These are phyloP conservation scores for Cynaeus angustus DNA, from an alignment of 2,888 invertebrate genomes.

Conservation along the genomic window DNA sequence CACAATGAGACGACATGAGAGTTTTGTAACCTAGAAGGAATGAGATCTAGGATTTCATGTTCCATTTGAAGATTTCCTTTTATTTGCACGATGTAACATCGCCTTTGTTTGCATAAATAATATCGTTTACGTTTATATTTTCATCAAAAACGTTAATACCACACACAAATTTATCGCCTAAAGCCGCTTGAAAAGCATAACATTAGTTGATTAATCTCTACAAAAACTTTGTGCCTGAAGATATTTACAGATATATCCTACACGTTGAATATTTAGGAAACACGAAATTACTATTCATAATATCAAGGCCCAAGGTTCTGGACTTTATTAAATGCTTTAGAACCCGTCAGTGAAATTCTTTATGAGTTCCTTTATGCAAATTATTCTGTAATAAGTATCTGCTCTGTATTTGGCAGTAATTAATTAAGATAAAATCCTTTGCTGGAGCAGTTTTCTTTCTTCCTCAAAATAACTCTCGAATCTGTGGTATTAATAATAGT, in stretches of 20 bases:
- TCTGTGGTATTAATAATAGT: slow-evolving; percentile 10
- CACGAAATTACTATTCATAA: slow-evolving; percentile 30
- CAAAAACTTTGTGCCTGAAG: slow-evolving; percentile 35
- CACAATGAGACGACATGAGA: slow-evolving; percentile 19
- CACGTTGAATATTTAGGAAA: slow-evolving; percentile 32
- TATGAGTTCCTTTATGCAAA: slow-evolving; percentile 26
- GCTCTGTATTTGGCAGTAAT: slow-evolving; percentile 22
- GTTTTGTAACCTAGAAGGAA: slow-evolving; percentile 21
- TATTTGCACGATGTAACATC: neutral
- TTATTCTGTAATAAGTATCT: slow-evolving; percentile 18
- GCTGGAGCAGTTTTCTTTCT: neutral
- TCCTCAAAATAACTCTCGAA: neutral
- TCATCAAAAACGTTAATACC: slow-evolving; percentile 29
- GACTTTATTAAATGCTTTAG: slow-evolving; percentile 27
- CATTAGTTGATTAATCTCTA: slow-evolving; percentile 43
- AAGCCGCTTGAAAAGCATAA: slow-evolving; percentile 38
- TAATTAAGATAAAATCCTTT: slow-evolving; percentile 28
- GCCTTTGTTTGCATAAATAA: slow-evolving; percentile 22
- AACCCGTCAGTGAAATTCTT: slow-evolving; percentile 5
- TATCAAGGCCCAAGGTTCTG: slow-evolving; percentile 16
- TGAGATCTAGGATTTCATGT: slow-evolving; percentile 9
- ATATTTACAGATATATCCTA: slow-evolving; percentile 39
- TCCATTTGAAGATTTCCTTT: slow-evolving; percentile 5
- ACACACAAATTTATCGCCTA: slow-evolving; percentile 38
- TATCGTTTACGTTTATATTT: slow-evolving; percentile 30